A percentile compares a stretch with the other conserved stretches of the same genome.
Conservation (phyloP, 2,113 vertebrate genomes). For the Desmodus rotundus region DNA sequence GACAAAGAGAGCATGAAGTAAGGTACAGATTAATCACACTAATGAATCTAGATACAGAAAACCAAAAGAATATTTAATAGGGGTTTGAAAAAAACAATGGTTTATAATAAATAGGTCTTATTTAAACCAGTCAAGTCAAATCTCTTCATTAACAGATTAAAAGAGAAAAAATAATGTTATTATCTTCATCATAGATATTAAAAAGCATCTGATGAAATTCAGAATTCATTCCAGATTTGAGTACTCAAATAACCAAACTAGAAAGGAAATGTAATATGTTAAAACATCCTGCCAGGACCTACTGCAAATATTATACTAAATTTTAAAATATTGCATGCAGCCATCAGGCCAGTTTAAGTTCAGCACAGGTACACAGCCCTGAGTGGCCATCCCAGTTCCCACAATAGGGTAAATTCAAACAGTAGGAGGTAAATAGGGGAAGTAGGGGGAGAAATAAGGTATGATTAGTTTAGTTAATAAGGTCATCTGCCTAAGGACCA, state of each 20-base stretch:
- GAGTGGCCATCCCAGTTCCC: too few relatives aligned
- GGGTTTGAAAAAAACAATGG: background rate
- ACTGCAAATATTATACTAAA: background rate
- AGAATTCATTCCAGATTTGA: background rate
- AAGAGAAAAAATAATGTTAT: background rate
- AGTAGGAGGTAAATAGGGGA: background rate
- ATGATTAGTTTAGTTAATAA: background rate
- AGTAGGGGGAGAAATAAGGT: too few relatives aligned
- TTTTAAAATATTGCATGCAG: background rate
- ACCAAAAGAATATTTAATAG: background rate
- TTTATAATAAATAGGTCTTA: background rate
- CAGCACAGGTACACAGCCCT: fast-evolving
- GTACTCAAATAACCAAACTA: background rate
- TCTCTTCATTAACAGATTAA: background rate
- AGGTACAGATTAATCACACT: background rate
- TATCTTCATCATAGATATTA: background rate
- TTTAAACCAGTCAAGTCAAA: background rate
- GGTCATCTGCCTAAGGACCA: background rate
- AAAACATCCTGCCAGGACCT: background rate
- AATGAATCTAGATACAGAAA: background rate
- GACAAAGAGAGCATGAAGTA: background rate
- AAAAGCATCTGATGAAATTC: background rate
- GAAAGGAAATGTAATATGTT: background rate
- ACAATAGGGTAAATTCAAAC: background rate
- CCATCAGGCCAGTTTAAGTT: background rate